These are phyloP conservation scores for Eupristina koningsbergeri DNA, from an alignment of 1,140 invertebrate genomes.

Conservation along the genomic window DNA sequence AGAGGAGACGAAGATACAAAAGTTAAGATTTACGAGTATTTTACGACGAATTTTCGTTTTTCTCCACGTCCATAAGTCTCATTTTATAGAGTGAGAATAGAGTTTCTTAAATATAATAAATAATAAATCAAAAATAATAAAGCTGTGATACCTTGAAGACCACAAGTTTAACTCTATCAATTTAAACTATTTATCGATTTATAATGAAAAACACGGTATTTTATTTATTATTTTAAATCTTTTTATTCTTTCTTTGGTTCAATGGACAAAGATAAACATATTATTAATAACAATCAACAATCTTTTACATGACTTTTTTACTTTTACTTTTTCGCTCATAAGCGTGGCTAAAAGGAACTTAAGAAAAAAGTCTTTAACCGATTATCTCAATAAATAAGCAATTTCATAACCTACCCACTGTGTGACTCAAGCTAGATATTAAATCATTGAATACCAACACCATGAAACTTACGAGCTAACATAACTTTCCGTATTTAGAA, in stretches of 20 bases:
- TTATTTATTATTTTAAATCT: too few species aligned
- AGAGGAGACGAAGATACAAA: background rate
- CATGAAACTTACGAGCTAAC: background rate
- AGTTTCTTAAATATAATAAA: too few species aligned
- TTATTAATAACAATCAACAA: background rate
- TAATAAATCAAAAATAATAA: too few species aligned
- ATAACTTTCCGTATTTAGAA: background rate
- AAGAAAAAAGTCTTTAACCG: too few species aligned
- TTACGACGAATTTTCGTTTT: constrained; percentile 31
- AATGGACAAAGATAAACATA: background rate
- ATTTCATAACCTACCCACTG: background rate
- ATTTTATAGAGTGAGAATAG: constrained; percentile 37
- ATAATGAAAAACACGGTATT: constrained; percentile 15
- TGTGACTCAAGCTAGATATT: background rate
- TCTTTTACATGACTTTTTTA: background rate
- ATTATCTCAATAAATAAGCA: background rate
- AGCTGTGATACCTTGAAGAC: constrained; percentile 1
- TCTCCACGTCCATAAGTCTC: background rate
- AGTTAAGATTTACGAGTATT: constrained; percentile 36
- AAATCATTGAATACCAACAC: background rate
- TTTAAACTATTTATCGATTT: background rate
- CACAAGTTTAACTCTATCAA: background rate
- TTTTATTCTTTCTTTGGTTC: background rate
- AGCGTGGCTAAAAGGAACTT: background rate
- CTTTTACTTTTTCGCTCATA: background rate